phyloP scores from a whole-genome alignment of 2,888 invertebrate species.

The Chrysomela aeneicollis region DNA sequence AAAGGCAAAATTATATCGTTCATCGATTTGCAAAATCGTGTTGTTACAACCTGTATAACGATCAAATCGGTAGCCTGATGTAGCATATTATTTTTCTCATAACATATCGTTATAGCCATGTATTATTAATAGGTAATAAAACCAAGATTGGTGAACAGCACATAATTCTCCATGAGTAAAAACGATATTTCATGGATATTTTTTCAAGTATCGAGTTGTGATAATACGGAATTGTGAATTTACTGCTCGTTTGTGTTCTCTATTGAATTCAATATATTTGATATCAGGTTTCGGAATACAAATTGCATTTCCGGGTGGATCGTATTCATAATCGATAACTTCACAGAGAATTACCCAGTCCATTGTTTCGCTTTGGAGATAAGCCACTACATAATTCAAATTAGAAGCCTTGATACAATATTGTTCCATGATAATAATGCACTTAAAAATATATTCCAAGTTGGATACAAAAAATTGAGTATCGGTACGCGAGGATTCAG shows the following conservation, averaged over 20 bases:
- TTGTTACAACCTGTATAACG: too few relatives aligned
- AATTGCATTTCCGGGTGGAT: constrained; percentile 6
- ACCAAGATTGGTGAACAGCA: too few relatives aligned
- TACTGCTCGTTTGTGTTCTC: not conserved
- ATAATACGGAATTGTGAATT: too few relatives aligned
- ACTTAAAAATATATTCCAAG: not conserved
- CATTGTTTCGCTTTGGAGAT: constrained; percentile 16
- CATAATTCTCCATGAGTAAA: too few relatives aligned
- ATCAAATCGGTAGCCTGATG: too few relatives aligned
- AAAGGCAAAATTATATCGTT: too few relatives aligned
- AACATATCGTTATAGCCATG: too few relatives aligned
- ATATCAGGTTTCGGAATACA: not conserved
- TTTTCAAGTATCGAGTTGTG: too few relatives aligned
- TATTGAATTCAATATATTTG: not conserved
- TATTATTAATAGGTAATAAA: too few relatives aligned
- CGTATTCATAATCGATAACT: constrained; percentile 9
- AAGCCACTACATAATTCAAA: constrained; percentile 18
- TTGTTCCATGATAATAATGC: constrained; percentile 7
- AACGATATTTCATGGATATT: too few relatives aligned
- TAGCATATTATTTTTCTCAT: too few relatives aligned
- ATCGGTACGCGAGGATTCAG: not conserved
- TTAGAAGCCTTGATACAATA: constrained; percentile 1
- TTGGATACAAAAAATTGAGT: not conserved
- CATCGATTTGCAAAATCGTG: too few relatives aligned
- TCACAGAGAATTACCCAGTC: constrained; percentile 14